These are phyloP conservation scores for Ormyrus nitidulus DNA, from an alignment of 2,888 invertebrate genomes.

Conservation along the genomic window DNA sequence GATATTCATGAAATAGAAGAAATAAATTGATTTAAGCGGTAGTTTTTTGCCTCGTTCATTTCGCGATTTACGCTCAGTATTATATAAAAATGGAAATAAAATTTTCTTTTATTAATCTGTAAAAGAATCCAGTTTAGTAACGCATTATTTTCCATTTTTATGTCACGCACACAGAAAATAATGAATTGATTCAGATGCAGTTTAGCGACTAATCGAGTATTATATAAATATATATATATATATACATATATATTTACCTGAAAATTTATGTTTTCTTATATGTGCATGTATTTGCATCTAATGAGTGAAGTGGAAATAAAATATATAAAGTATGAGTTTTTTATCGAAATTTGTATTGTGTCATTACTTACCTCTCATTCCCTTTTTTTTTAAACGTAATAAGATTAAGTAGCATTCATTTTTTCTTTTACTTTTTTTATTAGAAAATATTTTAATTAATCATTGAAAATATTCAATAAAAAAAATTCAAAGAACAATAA, in stretches of 20 bases:
- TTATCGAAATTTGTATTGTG: constrained; percentile 30
- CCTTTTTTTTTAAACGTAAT: neutral
- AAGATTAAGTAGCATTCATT: too few species aligned
- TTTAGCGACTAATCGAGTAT: constrained; percentile 35
- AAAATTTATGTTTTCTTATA: constrained; percentile 48
- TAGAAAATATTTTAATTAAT: too few species aligned
- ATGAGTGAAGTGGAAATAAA: constrained; percentile 44
- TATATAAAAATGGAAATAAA: constrained; percentile 40
- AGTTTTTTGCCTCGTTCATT: constrained; percentile 32
- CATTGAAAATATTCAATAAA: neutral
- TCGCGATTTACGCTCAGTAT: constrained; percentile 41
- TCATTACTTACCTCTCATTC: constrained; percentile 20
- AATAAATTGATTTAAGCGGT: neutral
- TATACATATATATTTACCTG: constrained; percentile 23
- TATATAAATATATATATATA: neutral
- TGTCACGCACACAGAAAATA: constrained; percentile 25
- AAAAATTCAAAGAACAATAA: constrained; percentile 8
- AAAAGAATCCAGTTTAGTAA: neutral
- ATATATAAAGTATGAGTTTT: constrained; percentile 44
- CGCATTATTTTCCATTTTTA: constrained; percentile 23
- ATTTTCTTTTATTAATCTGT: neutral
- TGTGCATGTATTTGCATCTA: constrained; percentile 44
- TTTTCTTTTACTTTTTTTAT: too few species aligned
- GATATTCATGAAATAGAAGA: neutral
- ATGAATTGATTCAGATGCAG: constrained; percentile 18